A percentile compares a stretch with the other conserved stretches of the same genome.
phyloP scores from a whole-genome alignment of 2,113 vertebrate genomes.

The Aptenodytes forsteri region DNA sequence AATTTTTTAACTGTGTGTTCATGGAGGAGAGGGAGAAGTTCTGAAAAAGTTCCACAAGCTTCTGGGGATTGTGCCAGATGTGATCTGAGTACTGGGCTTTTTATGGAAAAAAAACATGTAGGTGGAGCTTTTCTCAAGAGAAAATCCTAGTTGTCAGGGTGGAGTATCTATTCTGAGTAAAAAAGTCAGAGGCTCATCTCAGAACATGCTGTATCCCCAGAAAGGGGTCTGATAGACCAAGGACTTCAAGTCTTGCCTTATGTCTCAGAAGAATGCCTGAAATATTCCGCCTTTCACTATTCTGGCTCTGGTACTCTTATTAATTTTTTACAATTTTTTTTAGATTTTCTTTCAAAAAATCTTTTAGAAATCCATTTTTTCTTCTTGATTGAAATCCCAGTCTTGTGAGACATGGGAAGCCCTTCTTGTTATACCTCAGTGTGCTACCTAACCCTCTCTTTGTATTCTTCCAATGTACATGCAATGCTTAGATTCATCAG shows the following conservation, averaged over 20 bases:
- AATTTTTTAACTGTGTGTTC: neutral
- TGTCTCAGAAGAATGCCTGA: neutral
- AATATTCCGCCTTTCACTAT: neutral
- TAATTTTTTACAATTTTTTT: neutral
- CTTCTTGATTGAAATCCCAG: neutral
- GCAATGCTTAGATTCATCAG: neutral
- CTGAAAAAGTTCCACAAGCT: neutral
- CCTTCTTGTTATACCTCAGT: neutral
- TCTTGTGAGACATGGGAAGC: neutral
- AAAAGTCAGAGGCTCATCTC: neutral
- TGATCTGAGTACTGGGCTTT: neutral
- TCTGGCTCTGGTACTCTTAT: neutral
- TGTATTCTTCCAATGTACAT: neutral
- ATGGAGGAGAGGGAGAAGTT: neutral
- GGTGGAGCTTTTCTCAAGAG: neutral
- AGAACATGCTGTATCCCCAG: neutral
- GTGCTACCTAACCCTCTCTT: neutral
- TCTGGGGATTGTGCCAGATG: neutral
- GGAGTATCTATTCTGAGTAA: neutral
- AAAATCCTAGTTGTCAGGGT: neutral
- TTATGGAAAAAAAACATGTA: neutral
- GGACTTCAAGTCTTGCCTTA: neutral
- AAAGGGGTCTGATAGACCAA: neutral
- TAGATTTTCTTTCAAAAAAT: neutral
- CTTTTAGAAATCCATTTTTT: neutral